phyloP scores from a whole-genome alignment of 2,888 invertebrate species.

The Latrodectus elegans region DNA sequence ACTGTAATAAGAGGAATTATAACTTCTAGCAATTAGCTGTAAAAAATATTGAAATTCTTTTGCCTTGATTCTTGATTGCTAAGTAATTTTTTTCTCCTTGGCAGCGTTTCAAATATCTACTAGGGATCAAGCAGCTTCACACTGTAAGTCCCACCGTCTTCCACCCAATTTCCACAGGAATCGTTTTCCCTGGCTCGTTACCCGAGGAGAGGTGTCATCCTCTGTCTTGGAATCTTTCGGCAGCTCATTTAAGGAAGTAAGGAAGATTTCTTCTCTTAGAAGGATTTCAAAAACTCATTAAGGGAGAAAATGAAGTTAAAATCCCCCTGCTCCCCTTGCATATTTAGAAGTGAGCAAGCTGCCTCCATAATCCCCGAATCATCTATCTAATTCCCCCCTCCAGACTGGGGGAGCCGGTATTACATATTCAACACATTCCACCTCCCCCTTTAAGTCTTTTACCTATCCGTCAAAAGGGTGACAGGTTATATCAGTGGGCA shows the following conservation, averaged over 20 bases:
- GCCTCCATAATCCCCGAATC: constrained; percentile 49
- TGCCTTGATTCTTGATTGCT: too few relatives aligned
- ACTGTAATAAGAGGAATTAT: too few relatives aligned
- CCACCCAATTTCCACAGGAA: too few relatives aligned
- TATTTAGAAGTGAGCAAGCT: constrained; percentile 35
- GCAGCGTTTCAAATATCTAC: too few relatives aligned
- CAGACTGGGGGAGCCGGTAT: neutral
- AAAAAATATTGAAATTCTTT: too few relatives aligned
- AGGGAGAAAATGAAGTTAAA: constrained; percentile 50
- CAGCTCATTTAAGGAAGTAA: neutral
- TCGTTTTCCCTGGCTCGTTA: too few relatives aligned
- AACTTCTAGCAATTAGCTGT: too few relatives aligned
- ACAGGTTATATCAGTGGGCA: constrained; percentile 57
- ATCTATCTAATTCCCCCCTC: constrained; percentile 51
- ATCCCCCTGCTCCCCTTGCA: constrained; percentile 26
- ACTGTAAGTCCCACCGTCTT: too few relatives aligned
- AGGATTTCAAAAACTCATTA: constrained; percentile 66
- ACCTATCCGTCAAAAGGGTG: constrained; percentile 52
- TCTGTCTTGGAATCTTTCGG: neutral
- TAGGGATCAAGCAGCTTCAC: too few relatives aligned
- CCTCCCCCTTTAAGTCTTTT: neutral
- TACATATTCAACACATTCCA: constrained; percentile 6
- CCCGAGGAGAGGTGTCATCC: too few relatives aligned
- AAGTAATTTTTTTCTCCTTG: too few relatives aligned
- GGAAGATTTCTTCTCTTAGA: neutral